Conservation (phyloP, 2,888 invertebrate genomes). For the Leptopilina myrica region DNA sequence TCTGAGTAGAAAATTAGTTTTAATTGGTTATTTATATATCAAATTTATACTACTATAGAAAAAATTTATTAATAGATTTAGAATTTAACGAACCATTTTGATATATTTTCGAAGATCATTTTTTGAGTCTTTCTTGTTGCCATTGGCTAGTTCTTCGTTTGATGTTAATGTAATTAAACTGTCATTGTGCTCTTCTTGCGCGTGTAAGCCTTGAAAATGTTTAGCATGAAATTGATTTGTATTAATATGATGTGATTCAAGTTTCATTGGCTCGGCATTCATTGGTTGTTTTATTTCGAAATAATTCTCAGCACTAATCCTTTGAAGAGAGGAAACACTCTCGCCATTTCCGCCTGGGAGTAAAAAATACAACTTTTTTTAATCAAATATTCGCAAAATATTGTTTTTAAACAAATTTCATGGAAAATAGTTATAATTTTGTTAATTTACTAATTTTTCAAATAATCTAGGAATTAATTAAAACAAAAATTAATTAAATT, state of each 20-base stretch:
- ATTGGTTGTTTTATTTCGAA: conserved; percentile 64
- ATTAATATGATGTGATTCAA: conserved; percentile 53
- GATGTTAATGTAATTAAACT: conserved; percentile 65
- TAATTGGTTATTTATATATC: too few relatives aligned
- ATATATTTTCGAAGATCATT: conserved; percentile 78
- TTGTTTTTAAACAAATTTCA: too few relatives aligned
- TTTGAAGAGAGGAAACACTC: conserved; percentile 64
- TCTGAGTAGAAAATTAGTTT: conserved; percentile 57
- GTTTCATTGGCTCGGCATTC: conserved; percentile 63
- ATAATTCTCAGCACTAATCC: conserved; percentile 66
- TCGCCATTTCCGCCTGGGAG: conserved; percentile 67
- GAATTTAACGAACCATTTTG: conserved; percentile 73
- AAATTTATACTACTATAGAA: too few relatives aligned
- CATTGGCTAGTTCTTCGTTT: conserved; percentile 72
- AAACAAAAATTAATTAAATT: too few relatives aligned
- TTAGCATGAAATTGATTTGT: conserved; percentile 46
- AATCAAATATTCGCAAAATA: too few relatives aligned
- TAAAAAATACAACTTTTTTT: neutral
- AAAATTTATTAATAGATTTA: too few relatives aligned
- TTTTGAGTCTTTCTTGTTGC: conserved; percentile 71
- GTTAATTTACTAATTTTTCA: too few relatives aligned
- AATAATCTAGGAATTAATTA: too few relatives aligned
- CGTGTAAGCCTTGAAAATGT: conserved; percentile 52
- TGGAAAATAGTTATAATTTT: too few relatives aligned
- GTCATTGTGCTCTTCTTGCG: conserved; percentile 64